Conservation (phyloP, 2,888 invertebrate genomes). For the Bedellia somnulentella region DNA sequence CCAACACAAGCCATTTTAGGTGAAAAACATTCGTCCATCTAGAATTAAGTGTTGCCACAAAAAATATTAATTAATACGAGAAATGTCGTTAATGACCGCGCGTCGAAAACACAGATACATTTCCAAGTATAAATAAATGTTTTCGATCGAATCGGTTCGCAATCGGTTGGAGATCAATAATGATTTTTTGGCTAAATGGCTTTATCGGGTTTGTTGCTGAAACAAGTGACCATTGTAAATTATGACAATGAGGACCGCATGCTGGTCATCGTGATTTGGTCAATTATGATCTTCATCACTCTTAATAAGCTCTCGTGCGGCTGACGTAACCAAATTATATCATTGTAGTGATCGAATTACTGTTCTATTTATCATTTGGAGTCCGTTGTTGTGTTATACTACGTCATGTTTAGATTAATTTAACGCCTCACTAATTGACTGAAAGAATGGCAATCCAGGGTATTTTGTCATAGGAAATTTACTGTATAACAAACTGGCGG, state of each 20-base stretch:
- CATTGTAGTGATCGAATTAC: not conserved
- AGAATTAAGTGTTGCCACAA: slow-evolving; percentile 15
- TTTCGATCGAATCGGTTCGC: slow-evolving; percentile 46
- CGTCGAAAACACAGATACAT: slow-evolving; percentile 32
- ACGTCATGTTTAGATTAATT: too few species aligned
- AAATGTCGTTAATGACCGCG: slow-evolving; percentile 47
- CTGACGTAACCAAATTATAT: not conserved
- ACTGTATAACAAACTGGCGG: too few species aligned
- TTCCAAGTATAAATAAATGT: slow-evolving; percentile 55
- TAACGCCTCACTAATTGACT: too few species aligned
- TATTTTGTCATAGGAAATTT: too few species aligned
- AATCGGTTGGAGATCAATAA: slow-evolving; percentile 27
- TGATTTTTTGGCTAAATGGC: slow-evolving; percentile 51
- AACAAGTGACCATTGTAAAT: slow-evolving; percentile 4
- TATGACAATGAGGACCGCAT: slow-evolving; percentile 3
- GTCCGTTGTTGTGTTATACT: too few species aligned
- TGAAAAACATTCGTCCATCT: too few species aligned
- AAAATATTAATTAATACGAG: slow-evolving; percentile 38
- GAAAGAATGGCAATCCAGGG: too few species aligned
- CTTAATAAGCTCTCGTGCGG: not conserved
- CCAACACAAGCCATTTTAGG: too few species aligned
- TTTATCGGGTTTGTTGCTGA: slow-evolving; percentile 24
- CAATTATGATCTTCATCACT: not conserved
- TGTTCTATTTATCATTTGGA: not conserved
- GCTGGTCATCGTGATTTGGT: not conserved